Conservation (phyloP, 2,888 invertebrate species). For the Rhaphigaster nebulosa region DNA sequence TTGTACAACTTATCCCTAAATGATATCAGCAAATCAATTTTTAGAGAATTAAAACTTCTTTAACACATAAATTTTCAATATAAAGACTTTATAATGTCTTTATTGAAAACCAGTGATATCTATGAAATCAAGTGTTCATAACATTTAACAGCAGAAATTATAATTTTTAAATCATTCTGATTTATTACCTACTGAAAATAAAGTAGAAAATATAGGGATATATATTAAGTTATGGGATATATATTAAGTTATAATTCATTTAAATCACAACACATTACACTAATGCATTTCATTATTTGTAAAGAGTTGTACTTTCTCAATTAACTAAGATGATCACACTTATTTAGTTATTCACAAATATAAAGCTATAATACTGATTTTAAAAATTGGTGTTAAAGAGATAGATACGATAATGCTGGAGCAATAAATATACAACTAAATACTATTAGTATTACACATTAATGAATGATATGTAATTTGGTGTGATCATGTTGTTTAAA, state of each 20-base stretch:
- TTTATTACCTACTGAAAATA: not conserved
- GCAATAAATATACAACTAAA: not conserved
- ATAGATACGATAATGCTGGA: not conserved
- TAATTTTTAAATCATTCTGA: too few species aligned
- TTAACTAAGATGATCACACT: not conserved
- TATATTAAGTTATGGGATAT: not conserved
- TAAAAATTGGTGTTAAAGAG: not conserved
- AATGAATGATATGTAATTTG: conserved; percentile 7
- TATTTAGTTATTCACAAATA: not conserved
- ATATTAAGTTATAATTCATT: not conserved
- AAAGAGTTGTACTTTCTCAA: not conserved
- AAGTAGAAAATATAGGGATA: not conserved
- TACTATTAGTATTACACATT: not conserved
- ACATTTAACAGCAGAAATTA: not conserved
- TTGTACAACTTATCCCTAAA: not conserved
- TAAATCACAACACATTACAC: not conserved
- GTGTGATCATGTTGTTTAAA: not conserved
- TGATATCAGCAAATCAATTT: not conserved
- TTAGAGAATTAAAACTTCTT: not conserved
- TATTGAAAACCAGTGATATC: not conserved
- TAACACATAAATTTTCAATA: not conserved
- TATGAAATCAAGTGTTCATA: not conserved
- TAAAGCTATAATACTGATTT: conserved; percentile 10
- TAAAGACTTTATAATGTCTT: not conserved
- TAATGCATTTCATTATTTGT: not conserved